Base-by-base conservation (phyloP, 2,797 vertebrate species). In the Syngnathus rostellatus region DNA sequence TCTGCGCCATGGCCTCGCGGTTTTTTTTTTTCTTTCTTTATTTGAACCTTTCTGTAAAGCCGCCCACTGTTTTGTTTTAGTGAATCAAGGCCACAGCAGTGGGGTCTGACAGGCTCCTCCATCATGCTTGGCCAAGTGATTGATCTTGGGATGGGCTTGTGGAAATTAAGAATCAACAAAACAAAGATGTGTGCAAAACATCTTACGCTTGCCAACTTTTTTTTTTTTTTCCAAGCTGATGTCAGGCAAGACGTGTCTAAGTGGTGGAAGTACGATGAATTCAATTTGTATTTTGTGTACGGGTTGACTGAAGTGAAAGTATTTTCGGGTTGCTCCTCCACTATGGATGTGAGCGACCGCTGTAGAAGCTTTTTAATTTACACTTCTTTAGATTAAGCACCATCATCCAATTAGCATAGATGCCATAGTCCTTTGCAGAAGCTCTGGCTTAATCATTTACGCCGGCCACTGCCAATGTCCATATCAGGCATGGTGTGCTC, bases 11-110 rank as follows among this genome's bases (percentile, higher is more conserved):
- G 80, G 77, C 77, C 78, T 77, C 69, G 57, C 64, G 74, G n/a
- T n/a, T n/a, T 85, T 78, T 25, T 48, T 31, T 43, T 43, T 61
- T 6, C 23, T 21, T 58, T 25, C 25, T 23, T 12, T 50, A 66
- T 46, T 69, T 68, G 74, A 73, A 78, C 74, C 78, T 68, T 77
- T 69, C 71, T 78, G 83, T 69, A 72, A 77, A 71, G 75, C 76
- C 68, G 67, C 64, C 63, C 71, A 80, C 69, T 67, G 67, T 86
- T 88, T 82, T 86, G 77, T 87, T 85, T 87, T 80, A 82, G 78
- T 63, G 81, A 87, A 86, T 89, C 86, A 86, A 91, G 89, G 89
- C 89, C 83, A 82, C 77, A 71, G 75, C 82, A 74, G 79, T 64
- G 72, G 69, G 76, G 73, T 64, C 69, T 86, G 89, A 90, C 88